Base-by-base conservation (phyloP, 2,113 vertebrate genomes). In the Paradoxurus hermaphroditus region DNA sequence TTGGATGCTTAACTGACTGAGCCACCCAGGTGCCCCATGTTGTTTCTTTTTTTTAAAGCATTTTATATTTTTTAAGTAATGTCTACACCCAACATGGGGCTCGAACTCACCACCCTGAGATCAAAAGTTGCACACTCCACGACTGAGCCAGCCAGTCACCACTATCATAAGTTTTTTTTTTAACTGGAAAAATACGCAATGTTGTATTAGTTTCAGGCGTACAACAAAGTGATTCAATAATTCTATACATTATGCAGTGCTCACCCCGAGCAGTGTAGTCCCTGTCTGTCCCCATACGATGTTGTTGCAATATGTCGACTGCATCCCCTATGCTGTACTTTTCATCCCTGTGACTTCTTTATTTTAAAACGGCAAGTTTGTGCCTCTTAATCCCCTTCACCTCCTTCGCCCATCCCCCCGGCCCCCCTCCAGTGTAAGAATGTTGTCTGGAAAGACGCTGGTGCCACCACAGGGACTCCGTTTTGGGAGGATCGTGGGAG, bases 401-500 rank as follows among this genome's bases (percentile, higher is more conserved):
- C 72, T 75, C 7, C 46, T 46, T 68, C 46, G 14, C 41, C 25
- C 73, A 67, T 21, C 27, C 72, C 7, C 41, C 39, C 13, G 1
- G 3, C 72, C 27, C 39, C 3, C 12, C 6, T 39, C 72, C 41
- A 10, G 41, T 34, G 21, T 92, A 67, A 78, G 65, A 86, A 85
- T 88, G 62, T 75, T 90, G 72, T 92, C 86, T 36, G 36, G 96
- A 89, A 77, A 93, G 91, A 81, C 34, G 78, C 81, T 41, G 86
- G 93, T 96, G 96, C 97, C 95, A 77, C 93, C 90, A 96, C 82
- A 67, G 15, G 53, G 73, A 31, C 51, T 63, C 83, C 79, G 82
- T 97, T 97, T 96, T 97, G 62, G 95, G 94, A 97, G 95, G 93
- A 25, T 70, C n/a, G 97, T 98, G 98, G 97, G 97, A 96, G 98